These are phyloP conservation scores for Xiphydria camelus DNA, from an alignment of 2,888 invertebrate genomes.

Conservation along the genomic window DNA sequence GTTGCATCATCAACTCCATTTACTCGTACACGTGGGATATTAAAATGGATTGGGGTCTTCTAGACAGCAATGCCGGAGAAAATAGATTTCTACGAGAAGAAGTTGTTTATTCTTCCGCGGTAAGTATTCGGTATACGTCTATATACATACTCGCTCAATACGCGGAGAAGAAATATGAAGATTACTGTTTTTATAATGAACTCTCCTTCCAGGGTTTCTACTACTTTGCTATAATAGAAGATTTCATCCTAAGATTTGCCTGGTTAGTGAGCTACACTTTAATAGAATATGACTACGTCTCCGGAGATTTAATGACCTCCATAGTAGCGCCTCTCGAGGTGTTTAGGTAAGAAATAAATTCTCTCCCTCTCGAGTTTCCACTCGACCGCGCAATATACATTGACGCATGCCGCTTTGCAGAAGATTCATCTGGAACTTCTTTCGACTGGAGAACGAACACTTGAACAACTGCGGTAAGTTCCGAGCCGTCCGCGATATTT, in stretches of 20 bases:
- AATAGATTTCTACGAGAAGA: constrained; percentile 91
- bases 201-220: constrained; percentile 76
- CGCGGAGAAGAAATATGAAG: too few species aligned
- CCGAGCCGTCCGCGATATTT: constrained; percentile 96
- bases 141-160: too few species aligned
- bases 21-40: constrained; percentile 99
- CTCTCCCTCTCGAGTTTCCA: too few species aligned
- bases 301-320: constrained; percentile 81
- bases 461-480: constrained; percentile 99
- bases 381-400: too few species aligned
- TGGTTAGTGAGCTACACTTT: constrained; percentile 90
- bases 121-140: constrained; percentile 62
- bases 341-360: constrained; percentile 69
- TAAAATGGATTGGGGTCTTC: constrained; percentile 98
- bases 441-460: constrained; percentile 98
- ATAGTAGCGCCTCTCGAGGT: constrained; percentile 86
- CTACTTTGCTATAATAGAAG: constrained; percentile 96
- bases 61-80: constrained; percentile 89
- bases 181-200: constrained; percentile 1
- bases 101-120: constrained; percentile 90
- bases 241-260: constrained; percentile 87
- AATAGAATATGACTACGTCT: constrained; percentile 75
- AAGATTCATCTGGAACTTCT: constrained; percentile 98
- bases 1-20: constrained; percentile 83
- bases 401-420: constrained; percentile 57